Base-by-base conservation (phyloP, 2,797 vertebrate species). In the Sebastes jordani region DNA sequence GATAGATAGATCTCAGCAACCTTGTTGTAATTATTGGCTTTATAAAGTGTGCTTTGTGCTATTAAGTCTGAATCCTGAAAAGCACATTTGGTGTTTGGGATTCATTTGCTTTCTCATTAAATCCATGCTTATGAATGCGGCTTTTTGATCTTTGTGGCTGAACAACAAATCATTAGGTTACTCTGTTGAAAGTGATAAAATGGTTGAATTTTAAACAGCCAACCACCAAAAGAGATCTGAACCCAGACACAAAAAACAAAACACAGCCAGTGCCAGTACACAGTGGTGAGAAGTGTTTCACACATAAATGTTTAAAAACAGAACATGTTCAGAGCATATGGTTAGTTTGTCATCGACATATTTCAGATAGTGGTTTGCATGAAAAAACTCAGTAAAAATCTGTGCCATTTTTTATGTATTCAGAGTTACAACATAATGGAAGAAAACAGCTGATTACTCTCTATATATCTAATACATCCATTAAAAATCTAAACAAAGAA, bases 71-170 rank as follows among this genome's bases (percentile, higher is more conserved):
- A 60, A 76, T 78, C 59, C 58, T 74, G 36, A 68, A 81, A 73
- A 78, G 30, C 30, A 74, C 34, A 59, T 65, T 78, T 76, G 60
- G 11, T 74, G 18, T 76, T 22, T 2, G 54, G 38, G 27, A 76
- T 67, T 76, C 2, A 42, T 67, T 68, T 80, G 20, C 36, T 67
- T 65, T 74, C 72, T 72, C 73, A 77, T 83, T 76, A 87, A 80
- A 84, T 62, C 4, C 7, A n/a, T 2, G 4, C 30, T 78, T 23
- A 73, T 56, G 22, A 82, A 59, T 76, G 30, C 58, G 23, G 30
- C 66, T 61, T 67, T 81, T 74, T 87, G 76, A 85, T 85, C 65
- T 81, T 36, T 71, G 68, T 34, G 32, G 52, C 74, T 71, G 59
- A 76, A 80, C 78, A 85, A 67, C 76, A 78, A 62, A 74, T 36